Evolutionary conservation across 2,888 invertebrate genomes (phyloP).

Genomic region (Eucriotettix oculatus): DNA sequence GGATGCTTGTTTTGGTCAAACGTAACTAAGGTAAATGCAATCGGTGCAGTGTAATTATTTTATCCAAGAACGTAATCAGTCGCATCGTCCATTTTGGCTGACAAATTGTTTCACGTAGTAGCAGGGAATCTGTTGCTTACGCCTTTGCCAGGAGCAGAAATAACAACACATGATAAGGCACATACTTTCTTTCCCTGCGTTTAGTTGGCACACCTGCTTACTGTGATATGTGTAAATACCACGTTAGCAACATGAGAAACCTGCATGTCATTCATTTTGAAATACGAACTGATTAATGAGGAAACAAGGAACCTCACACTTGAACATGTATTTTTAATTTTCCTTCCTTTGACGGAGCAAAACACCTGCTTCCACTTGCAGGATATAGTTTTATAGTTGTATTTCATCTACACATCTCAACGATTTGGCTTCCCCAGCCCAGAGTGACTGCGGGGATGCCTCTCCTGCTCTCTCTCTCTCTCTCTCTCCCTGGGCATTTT

Average conservation of each 20-base stretch:
- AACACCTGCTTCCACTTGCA: too few relatives aligned
- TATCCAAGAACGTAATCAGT: neutral
- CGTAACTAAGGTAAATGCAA: neutral
- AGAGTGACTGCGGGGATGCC: too few relatives aligned
- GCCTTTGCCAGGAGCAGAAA: neutral
- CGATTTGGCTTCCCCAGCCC: too few relatives aligned
- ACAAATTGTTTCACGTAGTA: neutral
- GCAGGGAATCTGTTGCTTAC: neutral
- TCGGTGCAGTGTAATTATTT: neutral
- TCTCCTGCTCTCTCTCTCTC: too few relatives aligned
- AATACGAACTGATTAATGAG: constrained; percentile 1
- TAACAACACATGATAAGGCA: constrained; percentile 2
- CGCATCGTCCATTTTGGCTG: neutral
- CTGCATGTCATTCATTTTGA: constrained; percentile 5
- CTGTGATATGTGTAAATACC: constrained; percentile 11
- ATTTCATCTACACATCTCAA: too few relatives aligned
- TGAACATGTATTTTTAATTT: neutral
- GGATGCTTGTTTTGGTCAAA: neutral
- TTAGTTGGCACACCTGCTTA: constrained; percentile 10
- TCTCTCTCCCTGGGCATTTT: too few relatives aligned
- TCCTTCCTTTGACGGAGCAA: neutral
- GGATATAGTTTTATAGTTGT: too few relatives aligned
- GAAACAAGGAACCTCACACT: constrained; percentile 7
- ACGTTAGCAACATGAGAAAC: constrained; percentile 3
- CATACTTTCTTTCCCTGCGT: neutral